Base-by-base conservation (phyloP, 2,113 vertebrate genomes). In the Pao palembangensis region DNA sequence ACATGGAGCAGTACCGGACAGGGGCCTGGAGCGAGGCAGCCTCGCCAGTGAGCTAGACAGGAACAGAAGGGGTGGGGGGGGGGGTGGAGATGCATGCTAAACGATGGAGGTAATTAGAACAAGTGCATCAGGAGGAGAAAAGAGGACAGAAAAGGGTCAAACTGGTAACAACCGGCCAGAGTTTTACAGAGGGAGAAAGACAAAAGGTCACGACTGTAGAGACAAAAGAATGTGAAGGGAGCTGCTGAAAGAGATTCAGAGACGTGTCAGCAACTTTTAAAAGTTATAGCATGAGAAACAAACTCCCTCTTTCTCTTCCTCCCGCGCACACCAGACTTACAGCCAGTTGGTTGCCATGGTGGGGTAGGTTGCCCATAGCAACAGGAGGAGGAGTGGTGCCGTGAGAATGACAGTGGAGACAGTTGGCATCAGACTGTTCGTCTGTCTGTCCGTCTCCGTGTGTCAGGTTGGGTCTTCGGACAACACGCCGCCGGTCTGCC, bases 341-440 rank as follows among this genome's bases (percentile, higher is more conserved):
- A 92, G 88, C 91, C 91, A 92, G 89, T 92, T 92, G 89, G 90
- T 92, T 91, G 91, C 90, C 89, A 89, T 90, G 90, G 90, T 82
- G 75, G 87, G 81, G 81, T 90, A 87, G 86, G 88, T 88, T 87
- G 85, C 89, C 90, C 91, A 92, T 92, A 92, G 91, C 90, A 92
- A 90, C 89, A 92, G 87, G 89, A 92, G 90, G 90, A 92, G 91
- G 87, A 90, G 83, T 85, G 86, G 90, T 92, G 89, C 89, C 75
- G 89, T 88, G 83, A 90, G 87, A 90, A 86, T 90, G 88, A 89
- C 90, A 89, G 90, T 76, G 71, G 84, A 91, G 90, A 89, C 91
- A 84, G 89, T 90, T 91, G 90, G 91, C 91, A 92, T 92, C 89
- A 91, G 91, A 91, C 91, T 90, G 89, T 86, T 83, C 79, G 87